phyloP scores from a whole-genome alignment of 92 coral and sea anemone species.

The Blastomussa wellsi region DNA sequence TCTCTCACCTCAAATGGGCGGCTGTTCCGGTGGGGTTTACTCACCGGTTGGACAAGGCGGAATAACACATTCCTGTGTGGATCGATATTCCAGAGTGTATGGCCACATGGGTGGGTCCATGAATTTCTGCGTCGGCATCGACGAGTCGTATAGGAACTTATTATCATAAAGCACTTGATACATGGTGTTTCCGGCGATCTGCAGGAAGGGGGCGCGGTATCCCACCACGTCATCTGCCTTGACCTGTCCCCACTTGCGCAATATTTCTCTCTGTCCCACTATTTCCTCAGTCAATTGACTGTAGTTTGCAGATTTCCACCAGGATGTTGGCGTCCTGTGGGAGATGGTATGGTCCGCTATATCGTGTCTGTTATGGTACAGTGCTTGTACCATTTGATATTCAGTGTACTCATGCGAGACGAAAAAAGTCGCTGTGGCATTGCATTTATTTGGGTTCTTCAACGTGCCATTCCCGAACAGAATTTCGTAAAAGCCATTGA shows the following conservation, averaged over 20 bases:
- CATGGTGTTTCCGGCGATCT: slow-evolving; percentile 86
- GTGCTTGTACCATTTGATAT: slow-evolving; percentile 71
- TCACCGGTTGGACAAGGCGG: slow-evolving; percentile 95
- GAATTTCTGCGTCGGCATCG: slow-evolving; percentile 72
- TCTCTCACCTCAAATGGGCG: not conserved
- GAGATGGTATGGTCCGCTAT: slow-evolving; percentile 91
- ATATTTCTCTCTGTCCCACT: slow-evolving; percentile 80
- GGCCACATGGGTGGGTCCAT: slow-evolving; percentile 92
- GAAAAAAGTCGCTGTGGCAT: slow-evolving; percentile 78
- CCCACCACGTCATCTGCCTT: slow-evolving; percentile 78
- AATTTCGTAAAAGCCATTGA: slow-evolving; percentile 48
- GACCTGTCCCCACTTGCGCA: slow-evolving; percentile 76
- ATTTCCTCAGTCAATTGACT: slow-evolving; percentile 78
- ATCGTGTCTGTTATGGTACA: slow-evolving; percentile 88
- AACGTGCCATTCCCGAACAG: slow-evolving; percentile 62
- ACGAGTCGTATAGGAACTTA: slow-evolving; percentile 86
- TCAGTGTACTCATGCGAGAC: slow-evolving; percentile 88
- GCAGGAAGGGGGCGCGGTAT: slow-evolving; percentile 88
- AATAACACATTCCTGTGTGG: slow-evolving; percentile 80
- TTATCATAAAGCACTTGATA: slow-evolving; percentile 80
- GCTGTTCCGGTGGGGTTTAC: not conserved
- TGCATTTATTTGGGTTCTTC: slow-evolving; percentile 86
- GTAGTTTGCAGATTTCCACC: slow-evolving; percentile 90
- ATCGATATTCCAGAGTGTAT: slow-evolving; percentile 78
- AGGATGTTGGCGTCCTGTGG: slow-evolving; percentile 69